Conservation (phyloP, 2,113 vertebrate species). For the Camelus bactrianus region DNA sequence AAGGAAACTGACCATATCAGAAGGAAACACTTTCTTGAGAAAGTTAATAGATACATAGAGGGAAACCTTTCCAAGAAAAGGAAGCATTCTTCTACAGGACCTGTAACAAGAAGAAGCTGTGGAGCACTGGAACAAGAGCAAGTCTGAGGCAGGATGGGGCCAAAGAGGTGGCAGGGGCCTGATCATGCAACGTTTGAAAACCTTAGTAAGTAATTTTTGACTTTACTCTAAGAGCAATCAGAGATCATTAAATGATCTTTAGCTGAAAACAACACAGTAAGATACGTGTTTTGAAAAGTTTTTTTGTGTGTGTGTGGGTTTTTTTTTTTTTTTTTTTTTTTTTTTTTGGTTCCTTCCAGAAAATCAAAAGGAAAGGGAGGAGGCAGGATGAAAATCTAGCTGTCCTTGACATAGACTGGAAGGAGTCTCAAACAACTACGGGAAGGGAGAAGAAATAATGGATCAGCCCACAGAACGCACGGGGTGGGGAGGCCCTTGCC, state of each 20-base stretch:
- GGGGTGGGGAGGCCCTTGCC: background rate
- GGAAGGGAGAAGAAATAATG: background rate
- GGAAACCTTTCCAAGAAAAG: background rate
- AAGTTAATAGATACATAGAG: background rate
- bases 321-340: background rate
- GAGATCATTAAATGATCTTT: background rate
- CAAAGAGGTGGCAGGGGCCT: background rate
- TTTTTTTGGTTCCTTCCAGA: background rate
- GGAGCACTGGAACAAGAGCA: background rate
- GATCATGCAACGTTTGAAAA: background rate
- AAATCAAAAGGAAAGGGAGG: background rate
- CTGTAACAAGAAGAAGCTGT: background rate
- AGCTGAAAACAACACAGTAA: conserved; percentile 12
- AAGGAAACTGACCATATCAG: background rate
- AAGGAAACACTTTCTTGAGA: conserved; percentile 20
- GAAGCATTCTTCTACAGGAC: background rate
- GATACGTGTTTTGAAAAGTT: background rate
- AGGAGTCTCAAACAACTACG: background rate
- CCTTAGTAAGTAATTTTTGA: background rate
- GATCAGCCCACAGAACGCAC: background rate
- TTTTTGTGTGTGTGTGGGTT: background rate
- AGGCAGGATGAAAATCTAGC: background rate
- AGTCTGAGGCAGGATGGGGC: background rate
- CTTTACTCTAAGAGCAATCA: background rate
- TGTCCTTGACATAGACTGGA: background rate